Evolutionary conservation across 2,888 invertebrate species (phyloP), one percentile per base, ranked within the genome.

Genomic region (Eupsilia transversa): DNA sequence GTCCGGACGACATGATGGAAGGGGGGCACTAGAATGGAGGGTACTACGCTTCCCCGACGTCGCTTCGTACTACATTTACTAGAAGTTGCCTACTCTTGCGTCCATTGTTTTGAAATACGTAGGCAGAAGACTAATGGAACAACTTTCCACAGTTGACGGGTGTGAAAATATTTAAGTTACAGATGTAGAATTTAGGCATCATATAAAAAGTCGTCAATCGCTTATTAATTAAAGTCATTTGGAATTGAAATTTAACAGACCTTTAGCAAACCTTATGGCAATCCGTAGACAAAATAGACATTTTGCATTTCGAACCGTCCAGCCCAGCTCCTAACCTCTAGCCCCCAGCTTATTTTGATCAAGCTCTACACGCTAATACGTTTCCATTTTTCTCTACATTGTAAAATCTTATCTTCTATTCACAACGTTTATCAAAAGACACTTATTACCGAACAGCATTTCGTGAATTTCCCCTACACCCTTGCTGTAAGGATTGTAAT

Each of bases 21-120:
- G 87, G 85, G 85, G 84, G 86, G 89, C 87, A 90, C 90, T 92
- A 91, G 90, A 94, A 91, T 90, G 90, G 89, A 93, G 93, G 89
- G 91, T 90, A 92, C 91, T 94, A 92, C 90, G 90, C 86, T 89
- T 80, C 69, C 72, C 81, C 73, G 74, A 77, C 82, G 82, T 87
- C 84, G 88, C 88, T 88, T 86, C 84, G 87, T 91, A 90, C 89
- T 88, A 91, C 90, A 89, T 88, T 89, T 89, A 91, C 86, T 84
- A 83, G 80, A 85, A 87, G 89, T 87, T 85, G 80, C 87, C 86
- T 79, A 85, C 84, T 82, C 83, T 75, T 80, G 77, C 71, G 73
- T 78, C 82, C 67, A 83, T 87, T 87, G 84, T 87, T 86, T 80
- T 72, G 38, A 80, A 82, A 79, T 67, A 74, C 74, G 75, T 82